Evolutionary conservation across 2,113 vertebrate species (phyloP), one percentile per base, ranked within the genome.

Genomic region (Psittacara wagleri): DNA sequence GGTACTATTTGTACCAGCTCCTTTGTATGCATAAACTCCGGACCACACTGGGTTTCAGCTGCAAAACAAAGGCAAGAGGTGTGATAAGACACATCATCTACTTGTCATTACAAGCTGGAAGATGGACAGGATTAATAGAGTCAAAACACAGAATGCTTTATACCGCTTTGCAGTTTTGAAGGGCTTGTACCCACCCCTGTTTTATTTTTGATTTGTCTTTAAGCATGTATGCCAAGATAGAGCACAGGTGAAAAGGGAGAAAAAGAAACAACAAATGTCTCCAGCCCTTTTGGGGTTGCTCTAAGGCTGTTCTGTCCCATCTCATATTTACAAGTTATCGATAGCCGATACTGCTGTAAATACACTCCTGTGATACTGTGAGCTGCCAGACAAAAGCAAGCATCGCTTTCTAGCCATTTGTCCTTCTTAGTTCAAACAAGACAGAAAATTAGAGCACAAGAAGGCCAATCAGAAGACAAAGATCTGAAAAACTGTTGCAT

Each of bases 401-500:
- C 44, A 29, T 35, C 70, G 44, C 82, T 83, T 82, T 90, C 85
- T 66, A 59, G 73, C 78, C 27, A 25, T 93, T 95, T 86, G 83
- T 88, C 79, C 88, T 92, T 79, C 88, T 92, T 95, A 94, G 69
- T 82, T 93, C 68, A 92, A 96, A 92, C 73, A 95, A 94, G 85
- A 95, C 37, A 89, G 86, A 94, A 97, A 95, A 95, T 90, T 86
- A 95, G 76, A 94, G 79, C 78, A 69, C 92, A 95, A 80, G 92
- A 87, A 90, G 62, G 88, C 86, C 55, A 75, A 55, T 87, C 55
- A 52, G 91, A 95, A 95, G 83, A 91, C 64, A 90, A 92, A 91
- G 94, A 92, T 96, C 84, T 92, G 86, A 97, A 94, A 95, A 95
- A 93, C 73, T 93, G 92, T 92, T 92, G 90, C 90, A 57, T 93